These are phyloP conservation scores for Brachyopa scutellaris DNA, from an alignment of 2,888 invertebrate genomes.

Conservation along the genomic window DNA sequence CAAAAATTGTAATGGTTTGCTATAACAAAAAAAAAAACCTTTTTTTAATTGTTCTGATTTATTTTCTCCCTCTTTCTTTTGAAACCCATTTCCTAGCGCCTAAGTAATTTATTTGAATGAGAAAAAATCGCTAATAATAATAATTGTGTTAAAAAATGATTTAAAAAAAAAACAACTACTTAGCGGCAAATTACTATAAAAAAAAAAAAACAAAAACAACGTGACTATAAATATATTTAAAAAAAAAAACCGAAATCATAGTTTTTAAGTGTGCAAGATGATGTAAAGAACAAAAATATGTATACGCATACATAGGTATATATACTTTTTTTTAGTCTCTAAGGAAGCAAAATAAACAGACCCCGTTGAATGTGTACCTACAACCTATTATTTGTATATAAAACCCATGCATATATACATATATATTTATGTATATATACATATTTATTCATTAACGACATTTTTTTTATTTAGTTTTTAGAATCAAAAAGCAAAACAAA, in stretches of 20 bases:
- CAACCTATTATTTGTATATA: slow-evolving; percentile 53
- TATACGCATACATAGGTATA: slow-evolving; percentile 37
- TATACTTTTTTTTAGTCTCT: slow-evolving; percentile 52
- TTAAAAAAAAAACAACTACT: slow-evolving; percentile 27
- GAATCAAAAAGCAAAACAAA: slow-evolving; percentile 67
- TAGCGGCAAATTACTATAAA: slow-evolving; percentile 71
- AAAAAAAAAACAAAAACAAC: slow-evolving; percentile 38
- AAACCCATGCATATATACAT: slow-evolving; percentile 53
- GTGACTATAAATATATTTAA: slow-evolving; percentile 57
- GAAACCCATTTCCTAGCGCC: slow-evolving; percentile 3
- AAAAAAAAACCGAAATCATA: slow-evolving; percentile 6
- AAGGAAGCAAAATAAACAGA: slow-evolving; percentile 55
- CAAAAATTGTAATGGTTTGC: slow-evolving; percentile 22
- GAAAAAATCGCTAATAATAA: slow-evolving; percentile 31
- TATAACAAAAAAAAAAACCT: slow-evolving; percentile 2
- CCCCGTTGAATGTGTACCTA: slow-evolving; percentile 59
- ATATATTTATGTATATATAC: slow-evolving; percentile 20
- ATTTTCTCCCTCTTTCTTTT: background rate
- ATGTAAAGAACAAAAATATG: slow-evolving; percentile 21
- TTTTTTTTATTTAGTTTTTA: slow-evolving; percentile 72
- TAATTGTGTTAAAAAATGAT: slow-evolving; percentile 52
- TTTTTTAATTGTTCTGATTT: slow-evolving; percentile 3
- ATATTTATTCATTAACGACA: slow-evolving; percentile 69
- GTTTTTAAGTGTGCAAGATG: slow-evolving; percentile 60
- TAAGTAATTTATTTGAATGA: slow-evolving; percentile 61